A percentile compares a stretch with the other conserved stretches of the same genome.
These are phyloP conservation scores for Ferdinandea cuprea DNA, from an alignment of 2,888 invertebrate species.

Conservation along the genomic window DNA sequence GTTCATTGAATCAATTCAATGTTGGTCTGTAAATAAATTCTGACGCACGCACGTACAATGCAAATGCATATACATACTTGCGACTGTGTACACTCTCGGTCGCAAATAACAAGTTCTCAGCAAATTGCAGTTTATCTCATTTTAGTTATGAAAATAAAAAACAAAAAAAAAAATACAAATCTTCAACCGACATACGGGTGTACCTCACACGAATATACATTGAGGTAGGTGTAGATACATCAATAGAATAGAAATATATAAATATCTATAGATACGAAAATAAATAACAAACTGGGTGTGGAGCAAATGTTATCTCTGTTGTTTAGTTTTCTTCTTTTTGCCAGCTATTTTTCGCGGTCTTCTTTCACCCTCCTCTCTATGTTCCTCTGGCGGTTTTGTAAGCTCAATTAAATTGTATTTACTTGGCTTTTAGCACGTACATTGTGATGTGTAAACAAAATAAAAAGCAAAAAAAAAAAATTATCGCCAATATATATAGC, in stretches of 20 bases:
- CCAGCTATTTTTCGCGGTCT: no score
- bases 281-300: constrained; percentile 46
- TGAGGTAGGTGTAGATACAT: constrained; percentile 59
- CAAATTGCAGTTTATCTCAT: constrained; percentile 63
- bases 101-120: constrained; percentile 32
- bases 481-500: constrained; percentile 38
- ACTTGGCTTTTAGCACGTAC: constrained; percentile 69
- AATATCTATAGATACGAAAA: background rate
- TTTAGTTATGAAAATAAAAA: constrained; percentile 57
- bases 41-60: constrained; percentile 21
- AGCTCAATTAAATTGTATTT: constrained; percentile 67
- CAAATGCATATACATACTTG: no score
- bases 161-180: constrained; percentile 7
- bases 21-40: constrained; percentile 45
- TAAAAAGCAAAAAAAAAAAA: background rate
- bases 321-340: constrained; percentile 12
- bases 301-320: constrained; percentile 18
- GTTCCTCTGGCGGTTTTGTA: constrained; percentile 22
- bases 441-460: constrained; percentile 60
- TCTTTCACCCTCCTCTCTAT: no score
- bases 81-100: background rate
- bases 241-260: constrained; percentile 4
- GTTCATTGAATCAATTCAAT: constrained; percentile 68
- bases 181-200: no score
- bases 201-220: constrained; percentile 61